Evolutionary conservation across 2,797 vertebrate genomes (phyloP), one percentile per base, ranked within the genome.

Genomic region (Limnodromus scolopaceus): DNA sequence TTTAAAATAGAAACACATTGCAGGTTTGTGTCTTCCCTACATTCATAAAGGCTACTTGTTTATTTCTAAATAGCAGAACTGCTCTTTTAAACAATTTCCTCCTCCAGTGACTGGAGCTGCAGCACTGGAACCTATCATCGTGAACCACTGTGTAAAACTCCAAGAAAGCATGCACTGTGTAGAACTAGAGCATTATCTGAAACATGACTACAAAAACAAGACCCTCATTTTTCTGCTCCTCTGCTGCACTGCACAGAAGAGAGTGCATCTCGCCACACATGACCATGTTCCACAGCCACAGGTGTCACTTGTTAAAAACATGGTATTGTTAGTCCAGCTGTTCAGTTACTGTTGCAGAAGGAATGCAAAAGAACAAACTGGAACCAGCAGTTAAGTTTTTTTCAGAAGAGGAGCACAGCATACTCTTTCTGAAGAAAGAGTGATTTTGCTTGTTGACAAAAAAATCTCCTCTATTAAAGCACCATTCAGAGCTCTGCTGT

Each of bases 31-130:
- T 93, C 80, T 83, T 72, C 70, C 68, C 53, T 36, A 7, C 30
- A 7, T 16, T 68, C 57, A 91, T 75, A 96, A 92, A 92, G 75
- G 86, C 84, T 74, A n/a, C 32, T 95, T 95, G 84, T 92, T 87
- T 43, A 15, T 45, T 61, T 58, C 69, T 78, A 2, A 88, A 79
- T 77, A 90, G 87, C 72, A 97, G 80, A 72, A 53, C 63, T 38
- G 79, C 86, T 90, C 91, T 92, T 61, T 39, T 58, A 71, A 92
- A 92, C 81, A 87, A 93, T 82, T 64, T 93, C 96, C 84, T 93
- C 71, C 81, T 85, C 60, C 86, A 91, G 75, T 61, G 93, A 84
- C 86, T 92, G 78, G 85, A 95, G 90, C 90, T 94, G 88, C 90
- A 94, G 77, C 13, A 80, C 81, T 96, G 91, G 86, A 24, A 87